phyloP scores from a whole-genome alignment of 2,113 vertebrate genomes.

The Pycnonotus jocosus region DNA sequence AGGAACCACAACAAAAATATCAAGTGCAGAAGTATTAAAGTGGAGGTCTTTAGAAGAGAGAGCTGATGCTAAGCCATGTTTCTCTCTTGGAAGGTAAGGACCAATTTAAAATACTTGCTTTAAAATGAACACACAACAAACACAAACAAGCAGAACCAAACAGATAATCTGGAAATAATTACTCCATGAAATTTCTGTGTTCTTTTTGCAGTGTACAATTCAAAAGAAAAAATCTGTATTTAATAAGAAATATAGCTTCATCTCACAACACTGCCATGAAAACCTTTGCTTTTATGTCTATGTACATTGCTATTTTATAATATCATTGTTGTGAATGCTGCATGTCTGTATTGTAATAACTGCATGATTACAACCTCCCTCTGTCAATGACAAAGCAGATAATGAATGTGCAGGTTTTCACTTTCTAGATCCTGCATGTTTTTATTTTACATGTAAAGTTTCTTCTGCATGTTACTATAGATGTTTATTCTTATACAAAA shows the following conservation, averaged over 20 bases:
- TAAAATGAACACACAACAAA: not conserved
- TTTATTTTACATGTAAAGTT: not conserved
- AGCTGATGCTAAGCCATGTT: constrained; percentile 59
- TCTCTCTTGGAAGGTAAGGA: constrained; percentile 66
- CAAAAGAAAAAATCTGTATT: not conserved
- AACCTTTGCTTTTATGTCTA: not conserved
- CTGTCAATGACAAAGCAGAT: not conserved
- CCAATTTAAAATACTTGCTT: not conserved
- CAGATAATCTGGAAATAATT: not conserved
- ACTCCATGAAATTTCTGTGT: not conserved
- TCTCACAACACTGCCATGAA: not conserved
- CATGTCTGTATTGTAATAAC: not conserved
- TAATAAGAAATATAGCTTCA: not conserved
- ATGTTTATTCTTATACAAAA: not conserved
- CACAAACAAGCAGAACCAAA: not conserved
- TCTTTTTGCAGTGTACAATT: not conserved
- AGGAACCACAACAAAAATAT: not conserved
- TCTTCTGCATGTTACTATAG: not conserved
- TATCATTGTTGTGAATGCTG: not conserved
- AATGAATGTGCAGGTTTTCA: not conserved
- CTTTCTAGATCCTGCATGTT: not conserved
- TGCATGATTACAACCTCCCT: not conserved
- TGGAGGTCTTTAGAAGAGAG: not conserved
- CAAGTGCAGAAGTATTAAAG: not conserved
- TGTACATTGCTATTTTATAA: not conserved